These are phyloP conservation scores for Varecia variegata DNA, from an alignment of 2,797 vertebrate genomes.

Conservation along the genomic window DNA sequence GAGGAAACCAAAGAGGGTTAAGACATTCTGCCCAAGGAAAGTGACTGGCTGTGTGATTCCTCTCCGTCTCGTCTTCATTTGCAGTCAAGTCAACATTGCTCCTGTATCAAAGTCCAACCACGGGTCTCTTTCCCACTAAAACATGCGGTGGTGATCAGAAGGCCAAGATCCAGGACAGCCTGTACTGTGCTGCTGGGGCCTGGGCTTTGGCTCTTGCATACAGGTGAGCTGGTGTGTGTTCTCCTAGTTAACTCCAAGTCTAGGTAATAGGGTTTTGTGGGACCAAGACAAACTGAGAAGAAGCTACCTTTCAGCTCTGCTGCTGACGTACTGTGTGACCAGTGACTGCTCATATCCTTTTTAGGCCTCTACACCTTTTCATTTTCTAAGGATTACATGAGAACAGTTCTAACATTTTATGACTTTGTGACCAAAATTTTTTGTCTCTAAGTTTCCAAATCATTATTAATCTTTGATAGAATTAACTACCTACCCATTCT, in stretches of 20 bases:
- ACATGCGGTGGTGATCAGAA: constrained; percentile 89
- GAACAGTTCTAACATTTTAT: neutral
- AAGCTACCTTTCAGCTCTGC: neutral
- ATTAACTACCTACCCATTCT: neutral
- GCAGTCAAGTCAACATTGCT: constrained; percentile 94
- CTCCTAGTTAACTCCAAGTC: neutral
- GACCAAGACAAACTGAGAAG: neutral
- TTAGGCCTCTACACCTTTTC: neutral
- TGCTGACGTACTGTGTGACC: neutral
- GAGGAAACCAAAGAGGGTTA: neutral
- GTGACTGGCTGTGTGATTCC: neutral
- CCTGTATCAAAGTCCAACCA: constrained; percentile 94
- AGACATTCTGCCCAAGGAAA: neutral
- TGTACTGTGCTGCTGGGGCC: constrained; percentile 94
- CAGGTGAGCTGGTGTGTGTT: constrained; percentile 84
- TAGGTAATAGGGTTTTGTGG: neutral
- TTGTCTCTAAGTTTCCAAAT: neutral
- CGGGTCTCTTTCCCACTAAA: constrained; percentile 94
- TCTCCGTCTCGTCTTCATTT: constrained; percentile 7
- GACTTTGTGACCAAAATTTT: neutral
- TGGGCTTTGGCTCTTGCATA: constrained; percentile 96
- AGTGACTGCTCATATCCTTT: neutral
- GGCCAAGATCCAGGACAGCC: constrained; percentile 94
- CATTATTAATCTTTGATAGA: neutral
- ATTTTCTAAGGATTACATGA: neutral